A percentile compares a stretch with the other conserved stretches of the same genome.
These are phyloP conservation scores for Galago senegalensis DNA, from an alignment of 2,797 vertebrate species.

Conservation along the genomic window DNA sequence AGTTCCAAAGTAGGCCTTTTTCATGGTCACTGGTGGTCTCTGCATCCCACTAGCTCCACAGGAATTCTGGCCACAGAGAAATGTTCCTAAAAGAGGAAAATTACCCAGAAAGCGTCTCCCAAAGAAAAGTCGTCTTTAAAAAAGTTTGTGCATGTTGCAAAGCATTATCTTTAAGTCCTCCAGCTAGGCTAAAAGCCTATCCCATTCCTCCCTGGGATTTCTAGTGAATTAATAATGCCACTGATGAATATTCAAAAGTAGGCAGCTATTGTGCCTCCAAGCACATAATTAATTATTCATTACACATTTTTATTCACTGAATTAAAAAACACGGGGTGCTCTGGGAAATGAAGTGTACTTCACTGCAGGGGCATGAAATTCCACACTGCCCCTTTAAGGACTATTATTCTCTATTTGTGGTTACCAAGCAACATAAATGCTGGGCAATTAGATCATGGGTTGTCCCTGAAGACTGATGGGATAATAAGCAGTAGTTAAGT, in stretches of 20 bases:
- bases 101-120: conserved; percentile 85
- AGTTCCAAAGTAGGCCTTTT: neutral
- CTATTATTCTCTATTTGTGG: conserved; percentile 93
- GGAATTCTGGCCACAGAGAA: neutral
- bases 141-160: conserved; percentile 88
- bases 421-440: conserved; percentile 94
- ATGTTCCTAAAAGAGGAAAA: conserved; percentile 85
- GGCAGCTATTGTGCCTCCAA: conserved; percentile 94
- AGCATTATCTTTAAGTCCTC: conserved; percentile 92
- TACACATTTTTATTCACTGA: conserved; percentile 94
- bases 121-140: conserved; percentile 88
- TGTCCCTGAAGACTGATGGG: conserved; percentile 93
- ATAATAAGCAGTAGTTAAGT: conserved; percentile 95
- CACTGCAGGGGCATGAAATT: conserved; percentile 92
- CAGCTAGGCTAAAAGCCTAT: conserved; percentile 92
- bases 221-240: conserved; percentile 94
- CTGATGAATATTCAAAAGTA: conserved; percentile 95
- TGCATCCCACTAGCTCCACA: neutral
- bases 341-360: conserved; percentile 93
- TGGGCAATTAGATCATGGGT: conserved; percentile 94
- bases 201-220: conserved; percentile 91
- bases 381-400: conserved; percentile 93
- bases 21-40: conserved; percentile 55
- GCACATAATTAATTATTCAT: conserved; percentile 95
- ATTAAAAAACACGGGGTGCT: conserved; percentile 94